phyloP scores from a whole-genome alignment of 2,113 vertebrate species.

The Burhinus bistriatus region DNA sequence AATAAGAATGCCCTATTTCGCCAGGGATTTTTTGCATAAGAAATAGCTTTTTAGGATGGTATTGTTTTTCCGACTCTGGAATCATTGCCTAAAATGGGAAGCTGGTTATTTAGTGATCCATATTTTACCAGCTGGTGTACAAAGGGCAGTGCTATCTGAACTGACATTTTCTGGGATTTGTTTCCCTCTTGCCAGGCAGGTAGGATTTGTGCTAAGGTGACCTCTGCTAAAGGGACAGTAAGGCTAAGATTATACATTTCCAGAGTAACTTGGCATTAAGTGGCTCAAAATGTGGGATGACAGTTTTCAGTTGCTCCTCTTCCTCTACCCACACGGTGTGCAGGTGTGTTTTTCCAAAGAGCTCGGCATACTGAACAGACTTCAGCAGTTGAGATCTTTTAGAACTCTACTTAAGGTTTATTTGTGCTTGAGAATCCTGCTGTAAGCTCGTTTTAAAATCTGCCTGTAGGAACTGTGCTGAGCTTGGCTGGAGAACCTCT shows the following conservation, averaged over 20 bases:
- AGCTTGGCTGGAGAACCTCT: neutral
- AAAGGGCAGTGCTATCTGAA: neutral
- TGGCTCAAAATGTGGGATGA: neutral
- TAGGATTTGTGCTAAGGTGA: neutral
- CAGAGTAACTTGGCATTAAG: neutral
- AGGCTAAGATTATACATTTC: neutral
- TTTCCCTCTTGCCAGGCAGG: neutral
- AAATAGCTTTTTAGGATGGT: neutral
- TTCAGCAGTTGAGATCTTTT: neutral
- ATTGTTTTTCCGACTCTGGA: neutral
- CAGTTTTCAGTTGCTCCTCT: neutral
- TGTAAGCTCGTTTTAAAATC: neutral
- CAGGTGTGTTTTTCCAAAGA: neutral
- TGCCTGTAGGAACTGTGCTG: neutral
- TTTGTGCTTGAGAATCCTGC: neutral
- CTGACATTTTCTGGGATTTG: neutral
- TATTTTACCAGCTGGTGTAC: neutral
- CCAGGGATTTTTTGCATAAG: neutral
- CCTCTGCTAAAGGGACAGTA: neutral
- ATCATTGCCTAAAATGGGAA: neutral
- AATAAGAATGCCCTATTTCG: neutral
- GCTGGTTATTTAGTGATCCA: neutral
- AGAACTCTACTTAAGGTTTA: neutral
- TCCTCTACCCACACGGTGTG: neutral
- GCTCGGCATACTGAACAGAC: neutral